Evolutionary conservation across 2,113 vertebrate genomes (phyloP).

Genomic region (Hassar affinis): DNA sequence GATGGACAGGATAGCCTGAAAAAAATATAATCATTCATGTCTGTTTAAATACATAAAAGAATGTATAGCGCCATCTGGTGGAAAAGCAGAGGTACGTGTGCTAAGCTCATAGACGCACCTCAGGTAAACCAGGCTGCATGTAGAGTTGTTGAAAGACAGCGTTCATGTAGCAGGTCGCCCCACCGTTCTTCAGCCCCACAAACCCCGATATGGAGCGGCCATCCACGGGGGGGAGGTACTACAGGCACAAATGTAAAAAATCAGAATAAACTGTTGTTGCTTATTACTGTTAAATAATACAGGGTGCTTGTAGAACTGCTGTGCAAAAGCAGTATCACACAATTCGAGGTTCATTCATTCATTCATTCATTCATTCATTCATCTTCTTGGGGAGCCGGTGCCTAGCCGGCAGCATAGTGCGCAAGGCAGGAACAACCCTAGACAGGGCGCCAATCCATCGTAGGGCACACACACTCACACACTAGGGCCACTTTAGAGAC

Average conservation of each 20-base stretch:
- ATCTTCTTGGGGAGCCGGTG: too few relatives aligned
- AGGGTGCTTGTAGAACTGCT: too few relatives aligned
- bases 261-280: background rate
- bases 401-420: too few relatives aligned
- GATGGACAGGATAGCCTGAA: constrained; percentile 88
- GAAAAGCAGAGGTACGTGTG: background rate
- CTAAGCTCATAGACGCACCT: constrained; percentile 72
- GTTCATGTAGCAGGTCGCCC: constrained; percentile 98
- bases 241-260: background rate
- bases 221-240: constrained; percentile 97
- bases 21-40: background rate
- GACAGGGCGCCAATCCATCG: too few relatives aligned
- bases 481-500: too few relatives aligned
- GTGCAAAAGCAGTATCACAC: too few relatives aligned
- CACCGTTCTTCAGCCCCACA: constrained; percentile 95
- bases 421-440: too few relatives aligned
- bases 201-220: constrained; percentile 93
- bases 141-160: constrained; percentile 98
- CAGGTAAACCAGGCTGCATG: constrained; percentile 96
- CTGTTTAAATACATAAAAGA: too few relatives aligned
- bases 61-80: constrained; percentile 25
- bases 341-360: too few relatives aligned
- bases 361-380: too few relatives aligned
- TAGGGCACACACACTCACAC: too few relatives aligned
- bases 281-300: too few relatives aligned